These are phyloP conservation scores for Halcyon senegalensis DNA, from an alignment of 2,113 vertebrate species.

Conservation along the genomic window DNA sequence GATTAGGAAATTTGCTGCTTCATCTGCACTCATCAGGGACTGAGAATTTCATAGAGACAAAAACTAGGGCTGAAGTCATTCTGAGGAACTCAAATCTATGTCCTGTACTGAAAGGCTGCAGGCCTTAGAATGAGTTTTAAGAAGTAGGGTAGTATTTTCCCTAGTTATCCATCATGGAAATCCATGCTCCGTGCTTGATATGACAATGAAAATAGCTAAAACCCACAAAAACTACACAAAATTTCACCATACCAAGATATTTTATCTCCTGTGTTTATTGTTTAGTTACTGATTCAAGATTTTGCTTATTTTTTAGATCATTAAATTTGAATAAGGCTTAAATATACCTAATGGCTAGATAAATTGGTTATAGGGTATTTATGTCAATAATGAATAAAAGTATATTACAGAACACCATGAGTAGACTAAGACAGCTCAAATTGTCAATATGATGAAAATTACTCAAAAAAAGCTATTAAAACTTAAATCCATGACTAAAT, in stretches of 20 bases:
- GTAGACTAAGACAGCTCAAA: slow-evolving; percentile 14
- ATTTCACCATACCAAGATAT: background rate
- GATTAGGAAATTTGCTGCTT: background rate
- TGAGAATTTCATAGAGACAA: background rate
- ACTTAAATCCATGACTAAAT: slow-evolving; percentile 38
- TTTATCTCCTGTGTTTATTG: background rate
- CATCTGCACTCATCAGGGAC: background rate
- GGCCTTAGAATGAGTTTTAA: background rate
- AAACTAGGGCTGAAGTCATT: background rate
- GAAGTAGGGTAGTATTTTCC: background rate
- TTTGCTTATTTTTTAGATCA: background rate
- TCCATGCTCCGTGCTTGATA: background rate
- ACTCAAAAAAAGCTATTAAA: slow-evolving; percentile 59
- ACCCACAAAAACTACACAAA: accelerated
- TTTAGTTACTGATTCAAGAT: background rate
- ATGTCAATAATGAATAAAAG: slow-evolving; percentile 46
- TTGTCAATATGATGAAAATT: slow-evolving; percentile 33
- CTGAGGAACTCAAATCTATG: background rate
- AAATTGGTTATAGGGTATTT: slow-evolving; percentile 23
- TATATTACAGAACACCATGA: background rate
- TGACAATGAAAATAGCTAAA: background rate
- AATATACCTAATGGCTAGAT: background rate
- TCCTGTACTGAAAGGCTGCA: background rate
- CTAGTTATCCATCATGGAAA: background rate
- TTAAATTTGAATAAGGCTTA: background rate